Percentiles rank a stretch among this genome's conserved stretches.
Conservation (phyloP, 1,140 invertebrate genomes). For the Euglossa dilemma region DNA sequence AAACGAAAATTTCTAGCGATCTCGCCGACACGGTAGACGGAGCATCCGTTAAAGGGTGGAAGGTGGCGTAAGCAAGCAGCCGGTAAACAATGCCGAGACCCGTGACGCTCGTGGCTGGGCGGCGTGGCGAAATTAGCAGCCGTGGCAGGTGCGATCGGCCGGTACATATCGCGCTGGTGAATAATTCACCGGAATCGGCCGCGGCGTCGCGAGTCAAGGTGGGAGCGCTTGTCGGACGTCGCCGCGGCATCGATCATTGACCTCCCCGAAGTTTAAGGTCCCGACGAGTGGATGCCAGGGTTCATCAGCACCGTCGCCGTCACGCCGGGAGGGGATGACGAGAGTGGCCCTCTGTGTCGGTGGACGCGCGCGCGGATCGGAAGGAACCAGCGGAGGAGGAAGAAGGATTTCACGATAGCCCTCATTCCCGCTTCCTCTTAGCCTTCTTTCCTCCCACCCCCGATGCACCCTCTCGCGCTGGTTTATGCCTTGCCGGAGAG, state of each 20-base stretch:
- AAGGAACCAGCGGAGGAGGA: neutral
- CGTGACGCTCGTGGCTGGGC: neutral
- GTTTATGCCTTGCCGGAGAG: constrained; percentile 11
- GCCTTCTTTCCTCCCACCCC: neutral
- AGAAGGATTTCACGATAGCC: constrained; percentile 37
- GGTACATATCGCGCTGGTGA: constrained; percentile 18
- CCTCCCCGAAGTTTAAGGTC: constrained; percentile 78
- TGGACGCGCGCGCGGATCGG: neutral
- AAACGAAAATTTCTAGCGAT: neutral
- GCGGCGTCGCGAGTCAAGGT: constrained; percentile 23
- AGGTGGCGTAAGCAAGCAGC: neutral
- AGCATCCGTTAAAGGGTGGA: neutral
- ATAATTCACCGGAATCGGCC: constrained; percentile 33
- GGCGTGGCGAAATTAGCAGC: constrained; percentile 26
- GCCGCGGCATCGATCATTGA: constrained; percentile 62
- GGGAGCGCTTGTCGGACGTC: constrained; percentile 27
- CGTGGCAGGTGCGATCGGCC: constrained; percentile 35
- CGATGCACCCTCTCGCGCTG: neutral
- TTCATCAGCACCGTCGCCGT: constrained; percentile 47
- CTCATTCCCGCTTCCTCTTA: neutral
- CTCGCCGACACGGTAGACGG: no score
- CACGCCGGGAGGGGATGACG: constrained; percentile 3
- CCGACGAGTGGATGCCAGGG: constrained; percentile 57
- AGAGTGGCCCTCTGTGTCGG: neutral
- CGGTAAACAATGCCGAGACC: constrained; percentile 17